Percentiles rank a stretch among this genome's conserved stretches.
These are phyloP conservation scores for Alosa alosa DNA, from an alignment of 2,113 vertebrate genomes.

Conservation along the genomic window DNA sequence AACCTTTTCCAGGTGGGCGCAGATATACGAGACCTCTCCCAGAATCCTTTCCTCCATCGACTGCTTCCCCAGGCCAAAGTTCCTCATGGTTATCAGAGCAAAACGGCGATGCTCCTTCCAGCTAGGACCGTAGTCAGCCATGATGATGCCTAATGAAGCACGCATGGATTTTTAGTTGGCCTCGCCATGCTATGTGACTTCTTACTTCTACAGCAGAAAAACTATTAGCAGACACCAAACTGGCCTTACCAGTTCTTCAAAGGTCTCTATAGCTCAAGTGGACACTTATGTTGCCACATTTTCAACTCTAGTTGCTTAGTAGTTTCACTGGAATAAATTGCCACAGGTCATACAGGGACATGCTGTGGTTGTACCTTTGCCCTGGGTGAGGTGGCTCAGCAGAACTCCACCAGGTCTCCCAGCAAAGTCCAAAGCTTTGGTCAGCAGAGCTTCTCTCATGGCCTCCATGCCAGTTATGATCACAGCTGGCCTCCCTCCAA, in stretches of 20 bases:
- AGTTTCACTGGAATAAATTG: not conserved
- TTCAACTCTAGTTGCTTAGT: not conserved
- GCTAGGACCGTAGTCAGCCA: slow-evolving; percentile 56
- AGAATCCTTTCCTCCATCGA: slow-evolving; percentile 75
- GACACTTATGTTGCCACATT: not conserved
- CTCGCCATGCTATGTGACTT: not conserved
- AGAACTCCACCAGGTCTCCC: slow-evolving; percentile 46
- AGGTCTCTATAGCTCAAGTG: not conserved
- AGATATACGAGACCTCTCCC: slow-evolving; percentile 60
- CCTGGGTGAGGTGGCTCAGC: slow-evolving; percentile 10
- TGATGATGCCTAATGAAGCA: slow-evolving; percentile 57
- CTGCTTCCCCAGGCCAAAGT: slow-evolving; percentile 81
- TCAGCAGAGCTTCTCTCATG: slow-evolving; percentile 50
- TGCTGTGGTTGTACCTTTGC: slow-evolving; percentile 34
- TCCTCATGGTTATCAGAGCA: slow-evolving; percentile 69
- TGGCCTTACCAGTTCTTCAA: not conserved
- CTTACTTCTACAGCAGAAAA: not conserved
- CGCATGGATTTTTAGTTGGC: not conserved
- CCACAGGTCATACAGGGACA: not conserved
- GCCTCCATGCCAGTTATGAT: slow-evolving; percentile 53
- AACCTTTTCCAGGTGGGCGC: slow-evolving; percentile 42
- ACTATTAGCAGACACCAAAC: not conserved
- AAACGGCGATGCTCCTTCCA: slow-evolving; percentile 80
- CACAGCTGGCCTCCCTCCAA: slow-evolving; percentile 43
- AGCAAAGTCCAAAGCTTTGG: slow-evolving; percentile 49